Percentiles rank a stretch among this genome's conserved stretches.
These are phyloP conservation scores for Antheraea pernyi DNA, from an alignment of 1,140 invertebrate species.

Conservation along the genomic window DNA sequence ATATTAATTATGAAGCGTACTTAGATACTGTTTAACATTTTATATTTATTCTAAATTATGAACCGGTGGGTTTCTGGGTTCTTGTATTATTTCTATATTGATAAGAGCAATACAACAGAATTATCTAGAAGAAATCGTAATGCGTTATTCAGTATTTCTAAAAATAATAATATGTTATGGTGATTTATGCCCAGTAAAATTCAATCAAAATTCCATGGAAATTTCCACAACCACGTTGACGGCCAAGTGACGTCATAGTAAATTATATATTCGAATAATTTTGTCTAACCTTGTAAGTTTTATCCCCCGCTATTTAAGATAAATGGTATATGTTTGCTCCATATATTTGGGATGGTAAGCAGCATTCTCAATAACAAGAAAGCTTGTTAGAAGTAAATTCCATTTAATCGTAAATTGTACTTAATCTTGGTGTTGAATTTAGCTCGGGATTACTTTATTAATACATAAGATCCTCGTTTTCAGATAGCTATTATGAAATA, in stretches of 20 bases:
- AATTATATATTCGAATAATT: slow-evolving; percentile 5
- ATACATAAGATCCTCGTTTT: too few species aligned
- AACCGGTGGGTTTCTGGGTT: too few species aligned
- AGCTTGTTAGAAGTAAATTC: neutral
- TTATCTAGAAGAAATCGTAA: neutral
- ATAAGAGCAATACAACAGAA: neutral
- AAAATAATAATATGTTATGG: neutral
- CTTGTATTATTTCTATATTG: too few species aligned
- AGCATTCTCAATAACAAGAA: neutral
- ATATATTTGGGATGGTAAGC: neutral
- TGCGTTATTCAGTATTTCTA: neutral
- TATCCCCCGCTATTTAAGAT: neutral
- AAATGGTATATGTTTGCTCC: neutral
- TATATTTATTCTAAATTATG: too few species aligned
- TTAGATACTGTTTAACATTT: too few species aligned
- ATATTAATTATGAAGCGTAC: too few species aligned
- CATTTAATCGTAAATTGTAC: too few species aligned
- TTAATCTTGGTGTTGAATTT: too few species aligned
- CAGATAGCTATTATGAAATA: too few species aligned
- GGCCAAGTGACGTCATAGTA: neutral
- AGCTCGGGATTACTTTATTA: too few species aligned
- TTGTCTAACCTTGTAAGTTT: neutral
- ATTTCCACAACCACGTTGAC: neutral
- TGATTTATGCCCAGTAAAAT: neutral
- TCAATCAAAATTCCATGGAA: slow-evolving; percentile 1